phyloP scores from a whole-genome alignment of 2,113 vertebrate genomes.

The Rhea pennata region DNA sequence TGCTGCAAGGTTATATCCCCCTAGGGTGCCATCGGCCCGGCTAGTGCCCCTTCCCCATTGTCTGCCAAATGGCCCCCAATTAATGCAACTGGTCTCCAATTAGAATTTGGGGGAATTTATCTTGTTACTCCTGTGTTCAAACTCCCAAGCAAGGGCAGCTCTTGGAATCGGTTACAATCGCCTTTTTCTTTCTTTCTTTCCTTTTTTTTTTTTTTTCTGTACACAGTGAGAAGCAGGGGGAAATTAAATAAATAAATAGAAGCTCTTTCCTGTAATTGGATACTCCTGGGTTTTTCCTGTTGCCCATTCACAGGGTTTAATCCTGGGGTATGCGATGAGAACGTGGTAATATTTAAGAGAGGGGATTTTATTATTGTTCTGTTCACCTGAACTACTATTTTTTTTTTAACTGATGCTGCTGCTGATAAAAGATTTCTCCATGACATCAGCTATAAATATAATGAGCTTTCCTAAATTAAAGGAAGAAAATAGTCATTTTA shows the following conservation, averaged over 20 bases:
- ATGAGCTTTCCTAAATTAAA: neutral
- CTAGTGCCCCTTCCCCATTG: slow-evolving; percentile 90
- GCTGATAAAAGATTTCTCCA: neutral
- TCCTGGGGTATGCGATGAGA: slow-evolving; percentile 80
- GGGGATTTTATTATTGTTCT: slow-evolving; percentile 32
- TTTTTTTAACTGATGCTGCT: neutral
- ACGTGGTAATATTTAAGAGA: slow-evolving; percentile 65
- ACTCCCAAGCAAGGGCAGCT: slow-evolving; percentile 81
- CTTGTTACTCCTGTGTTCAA: slow-evolving; percentile 85
- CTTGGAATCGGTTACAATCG: slow-evolving; percentile 88
- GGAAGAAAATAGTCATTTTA: neutral
- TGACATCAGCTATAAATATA: neutral
- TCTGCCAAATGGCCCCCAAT: slow-evolving; percentile 98
- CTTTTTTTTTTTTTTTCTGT: slow-evolving; percentile 14
- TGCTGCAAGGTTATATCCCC: slow-evolving; percentile 93
- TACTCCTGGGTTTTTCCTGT: slow-evolving; percentile 90
- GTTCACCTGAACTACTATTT: slow-evolving; percentile 36
- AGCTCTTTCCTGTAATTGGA: slow-evolving; percentile 93
- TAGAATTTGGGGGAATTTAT: slow-evolving; percentile 95
- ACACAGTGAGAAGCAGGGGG: slow-evolving; percentile 37
- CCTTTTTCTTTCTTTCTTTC: slow-evolving; percentile 66
- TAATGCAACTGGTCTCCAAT: slow-evolving; percentile 98
- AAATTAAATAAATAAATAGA: slow-evolving; percentile 83
- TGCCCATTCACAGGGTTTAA: slow-evolving; percentile 86
- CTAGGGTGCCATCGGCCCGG: slow-evolving; percentile 89